These are phyloP conservation scores for Lasioglossum baleicum DNA, from an alignment of 1,140 invertebrate genomes.

Conservation along the genomic window DNA sequence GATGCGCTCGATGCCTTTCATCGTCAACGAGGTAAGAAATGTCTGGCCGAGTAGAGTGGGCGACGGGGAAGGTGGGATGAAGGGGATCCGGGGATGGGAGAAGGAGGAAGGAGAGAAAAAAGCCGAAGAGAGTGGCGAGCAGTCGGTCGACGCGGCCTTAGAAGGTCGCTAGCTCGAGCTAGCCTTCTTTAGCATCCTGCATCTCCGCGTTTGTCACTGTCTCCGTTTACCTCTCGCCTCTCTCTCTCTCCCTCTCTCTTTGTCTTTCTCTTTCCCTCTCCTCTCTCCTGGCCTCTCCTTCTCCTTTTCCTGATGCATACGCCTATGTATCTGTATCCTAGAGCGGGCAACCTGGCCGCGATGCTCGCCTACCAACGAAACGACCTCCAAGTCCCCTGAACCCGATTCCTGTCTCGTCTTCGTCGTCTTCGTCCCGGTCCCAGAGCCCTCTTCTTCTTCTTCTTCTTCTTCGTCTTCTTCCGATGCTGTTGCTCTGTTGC, in stretches of 20 bases:
- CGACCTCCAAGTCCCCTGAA: conserved; percentile 48
- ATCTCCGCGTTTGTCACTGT: conserved; percentile 19
- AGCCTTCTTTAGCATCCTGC: conserved; percentile 70
- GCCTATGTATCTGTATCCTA: conserved; percentile 50
- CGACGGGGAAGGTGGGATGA: conserved; percentile 16
- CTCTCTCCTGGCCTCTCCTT: neutral
- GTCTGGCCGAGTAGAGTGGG: conserved; percentile 50
- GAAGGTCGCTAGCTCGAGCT: conserved; percentile 72
- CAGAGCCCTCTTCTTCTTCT: neutral
- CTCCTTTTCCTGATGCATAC: conserved; percentile 27
- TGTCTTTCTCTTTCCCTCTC: no score
- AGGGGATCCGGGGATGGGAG: neutral
- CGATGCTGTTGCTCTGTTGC: neutral
- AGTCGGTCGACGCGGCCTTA: conserved; percentile 70
- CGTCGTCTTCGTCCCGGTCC: neutral
- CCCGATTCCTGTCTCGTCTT: conserved; percentile 34
- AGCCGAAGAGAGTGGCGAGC: conserved; percentile 60
- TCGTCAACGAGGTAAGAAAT: conserved; percentile 57
- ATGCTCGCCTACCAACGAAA: conserved; percentile 38
- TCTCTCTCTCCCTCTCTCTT: neutral
- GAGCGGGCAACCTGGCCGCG: conserved; percentile 28
- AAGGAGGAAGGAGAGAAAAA: conserved; percentile 55
- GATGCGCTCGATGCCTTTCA: conserved; percentile 57
- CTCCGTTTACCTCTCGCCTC: conserved; percentile 15
- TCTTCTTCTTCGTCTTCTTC: conserved; percentile 13